Percentiles rank a stretch among this genome's conserved stretches.
These are phyloP conservation scores for Scelioninae gen. 1 DNA, from an alignment of 2,888 invertebrate species.

Conservation along the genomic window DNA sequence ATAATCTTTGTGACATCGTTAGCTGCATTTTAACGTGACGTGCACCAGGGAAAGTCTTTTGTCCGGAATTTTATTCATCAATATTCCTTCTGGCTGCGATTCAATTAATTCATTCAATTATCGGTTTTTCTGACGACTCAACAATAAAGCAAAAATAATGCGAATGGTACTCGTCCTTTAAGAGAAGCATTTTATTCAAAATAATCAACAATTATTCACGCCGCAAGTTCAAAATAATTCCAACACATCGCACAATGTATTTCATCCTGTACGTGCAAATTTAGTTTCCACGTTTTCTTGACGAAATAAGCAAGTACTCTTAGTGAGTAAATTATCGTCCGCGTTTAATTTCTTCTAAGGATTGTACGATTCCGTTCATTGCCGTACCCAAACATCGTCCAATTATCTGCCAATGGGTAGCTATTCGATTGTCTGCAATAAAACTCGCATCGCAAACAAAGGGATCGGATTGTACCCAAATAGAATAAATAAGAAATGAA, in stretches of 20 bases:
- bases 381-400: constrained; percentile 14
- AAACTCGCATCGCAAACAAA: constrained; percentile 32
- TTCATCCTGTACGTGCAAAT: neutral
- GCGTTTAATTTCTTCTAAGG: constrained; percentile 5
- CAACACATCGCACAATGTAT: constrained; percentile 1
- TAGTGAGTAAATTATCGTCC: constrained; percentile 18
- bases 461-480: constrained; percentile 6
- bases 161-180: constrained; percentile 9
- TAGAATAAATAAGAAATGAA: constrained; percentile 4
- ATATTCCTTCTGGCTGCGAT: constrained; percentile 42
- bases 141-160: constrained; percentile 41
- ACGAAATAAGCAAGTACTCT: neutral
- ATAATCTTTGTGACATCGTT: constrained; percentile 46
- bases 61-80: constrained; percentile 36
- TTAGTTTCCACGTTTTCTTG: too few species aligned
- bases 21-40: constrained; percentile 31
- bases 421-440: constrained; percentile 30
- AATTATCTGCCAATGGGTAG: constrained; percentile 23
- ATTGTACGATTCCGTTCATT: neutral
- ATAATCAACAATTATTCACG: neutral
- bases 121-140: constrained; percentile 38
- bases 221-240: neutral
- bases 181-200: constrained; percentile 1
- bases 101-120: constrained; percentile 62
- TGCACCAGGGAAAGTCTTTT: constrained; percentile 31